Base-by-base conservation (phyloP, 2,113 vertebrate species). In the Ameiurus melas region DNA sequence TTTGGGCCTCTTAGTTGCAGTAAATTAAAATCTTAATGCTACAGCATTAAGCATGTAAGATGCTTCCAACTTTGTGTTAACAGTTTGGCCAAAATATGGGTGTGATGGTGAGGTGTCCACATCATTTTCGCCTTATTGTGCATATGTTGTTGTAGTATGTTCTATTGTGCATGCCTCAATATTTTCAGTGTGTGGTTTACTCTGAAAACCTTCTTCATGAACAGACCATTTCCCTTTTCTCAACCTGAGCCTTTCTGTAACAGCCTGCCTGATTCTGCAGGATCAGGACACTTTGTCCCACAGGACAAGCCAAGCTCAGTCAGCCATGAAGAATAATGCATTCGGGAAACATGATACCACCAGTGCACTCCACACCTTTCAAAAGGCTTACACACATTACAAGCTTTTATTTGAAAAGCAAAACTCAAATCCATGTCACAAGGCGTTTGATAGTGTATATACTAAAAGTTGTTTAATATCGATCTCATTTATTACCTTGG, bases 261-360 rank as follows among this genome's bases (percentile, higher is more conserved):
- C 8, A 19, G 81, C 3, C 17, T 4, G 19, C 64, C 9, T 5
- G 68, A 85, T n/a, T 60, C 71, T 62, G 70, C 47, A 73, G 78
- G 78, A 25, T 86, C 39, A 51, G 62, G 55, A 71, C 30, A 70
- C 62, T 84, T 66, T 85, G 53, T 81, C 79, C 85, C 57, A 33
- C 58, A 88, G 89, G 86, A 89, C 57, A 58, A n/a, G 51, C 68
- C 80, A 2, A 85, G 30, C 36, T 87, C 27, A 80, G 27, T 87
- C 51, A 60, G 51, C 66, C 30, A 73, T 27, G 80, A 47, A 84
- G 68, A 79, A 78, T 79, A 58, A 60, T 62, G 22, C 43, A 60
- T 25, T 85, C 66, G 2, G 71, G 78, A 73, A 60, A 87, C 36
- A 39, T 70, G 51, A 85, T 64, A 30, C 36, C 20, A 55, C 25